These are phyloP conservation scores for Atopsyche davidsoni DNA, from an alignment of 1,140 invertebrate genomes.

Conservation along the genomic window DNA sequence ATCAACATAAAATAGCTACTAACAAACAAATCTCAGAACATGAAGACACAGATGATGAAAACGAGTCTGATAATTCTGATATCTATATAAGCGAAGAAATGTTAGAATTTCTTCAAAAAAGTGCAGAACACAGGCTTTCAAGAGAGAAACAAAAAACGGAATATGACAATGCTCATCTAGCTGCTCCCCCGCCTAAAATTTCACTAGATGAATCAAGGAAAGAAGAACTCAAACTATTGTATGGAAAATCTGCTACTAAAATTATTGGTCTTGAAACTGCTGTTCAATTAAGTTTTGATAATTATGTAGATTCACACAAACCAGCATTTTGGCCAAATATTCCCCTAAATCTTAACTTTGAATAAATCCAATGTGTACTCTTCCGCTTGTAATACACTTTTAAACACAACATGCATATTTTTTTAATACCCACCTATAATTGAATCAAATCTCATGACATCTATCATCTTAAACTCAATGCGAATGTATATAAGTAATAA, in stretches of 20 bases:
- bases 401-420: background rate
- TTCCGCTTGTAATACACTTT: background rate
- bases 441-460: background rate
- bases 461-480: no score
- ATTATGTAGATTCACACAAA: slow-evolving; percentile 55
- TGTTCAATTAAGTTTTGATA: slow-evolving; percentile 59
- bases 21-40: background rate
- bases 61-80: slow-evolving; percentile 33
- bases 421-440: background rate
- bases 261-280: slow-evolving; percentile 71
- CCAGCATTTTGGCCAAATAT: slow-evolving; percentile 69
- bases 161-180: slow-evolving; percentile 28
- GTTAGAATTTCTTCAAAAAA: slow-evolving; percentile 57
- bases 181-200: slow-evolving; percentile 26
- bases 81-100: slow-evolving; percentile 60
- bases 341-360: slow-evolving; percentile 49
- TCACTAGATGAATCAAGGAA: slow-evolving; percentile 34
- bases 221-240: slow-evolving; percentile 47
- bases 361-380: background rate
- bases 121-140: slow-evolving; percentile 49
- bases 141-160: slow-evolving; percentile 39
- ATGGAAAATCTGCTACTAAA: slow-evolving; percentile 56
- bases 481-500: no score
- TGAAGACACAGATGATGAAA: slow-evolving; percentile 33
- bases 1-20: slow-evolving; percentile 1